Percentiles rank a stretch among this genome's conserved stretches.
These are phyloP conservation scores for Hypothenemus hampei DNA, from an alignment of 1,140 invertebrate genomes.

Conservation along the genomic window DNA sequence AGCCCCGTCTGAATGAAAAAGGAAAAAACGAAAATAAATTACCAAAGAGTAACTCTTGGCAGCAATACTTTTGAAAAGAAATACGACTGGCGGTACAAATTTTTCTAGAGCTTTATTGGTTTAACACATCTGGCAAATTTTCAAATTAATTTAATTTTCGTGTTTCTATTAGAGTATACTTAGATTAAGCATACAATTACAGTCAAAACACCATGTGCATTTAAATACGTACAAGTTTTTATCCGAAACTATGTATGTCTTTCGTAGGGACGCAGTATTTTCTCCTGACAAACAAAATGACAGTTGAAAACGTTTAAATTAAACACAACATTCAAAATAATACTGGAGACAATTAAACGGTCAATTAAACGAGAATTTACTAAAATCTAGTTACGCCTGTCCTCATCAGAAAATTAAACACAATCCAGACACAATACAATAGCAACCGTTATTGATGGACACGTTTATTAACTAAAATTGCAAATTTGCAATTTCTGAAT, in stretches of 20 bases:
- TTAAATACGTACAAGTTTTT: too few relatives aligned
- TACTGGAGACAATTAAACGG: background rate
- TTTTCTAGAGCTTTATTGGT: conserved; percentile 1
- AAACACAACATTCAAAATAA: background rate
- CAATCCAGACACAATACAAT: background rate
- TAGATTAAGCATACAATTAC: too few relatives aligned
- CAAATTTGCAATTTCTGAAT: too few relatives aligned
- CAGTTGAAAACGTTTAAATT: too few relatives aligned
- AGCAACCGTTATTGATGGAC: too few relatives aligned
- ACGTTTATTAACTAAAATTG: too few relatives aligned
- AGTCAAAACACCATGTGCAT: too few relatives aligned
- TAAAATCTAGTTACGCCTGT: background rate
- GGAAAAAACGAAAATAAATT: conserved; percentile 13
- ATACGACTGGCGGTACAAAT: background rate
- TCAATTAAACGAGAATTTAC: background rate
- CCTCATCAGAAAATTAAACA: background rate
- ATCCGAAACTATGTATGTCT: too few relatives aligned
- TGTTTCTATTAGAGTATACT: too few relatives aligned
- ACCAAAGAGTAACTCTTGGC: conserved; percentile 2
- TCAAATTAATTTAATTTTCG: too few relatives aligned
- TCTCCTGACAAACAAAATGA: too few relatives aligned
- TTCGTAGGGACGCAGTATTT: too few relatives aligned
- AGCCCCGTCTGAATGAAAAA: conserved; percentile 4
- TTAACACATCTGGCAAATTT: conserved; percentile 8
- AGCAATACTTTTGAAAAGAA: conserved; percentile 6